Evolutionary conservation across 2,113 vertebrate species (phyloP), one percentile per base, ranked within the genome.

Genomic region (Pachypanchax playfairii): DNA sequence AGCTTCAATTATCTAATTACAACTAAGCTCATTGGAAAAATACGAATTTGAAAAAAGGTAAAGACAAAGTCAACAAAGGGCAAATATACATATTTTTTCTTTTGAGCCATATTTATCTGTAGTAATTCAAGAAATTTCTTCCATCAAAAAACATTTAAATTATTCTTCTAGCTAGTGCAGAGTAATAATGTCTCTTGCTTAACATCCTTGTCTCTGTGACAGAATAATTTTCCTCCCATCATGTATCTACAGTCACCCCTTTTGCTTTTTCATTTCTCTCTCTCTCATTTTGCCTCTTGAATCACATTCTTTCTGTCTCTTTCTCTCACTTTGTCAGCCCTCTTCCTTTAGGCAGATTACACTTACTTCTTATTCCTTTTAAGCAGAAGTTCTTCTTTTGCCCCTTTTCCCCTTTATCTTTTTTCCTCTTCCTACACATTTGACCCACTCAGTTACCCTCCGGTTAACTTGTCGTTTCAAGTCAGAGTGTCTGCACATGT

Each of bases 371-470:
- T 28, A 22, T 56, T 61, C 60, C 65, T 50, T 69, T 64, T 68
- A 49, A 60, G 62, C 59, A 73, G 46, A 67, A 65, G 38, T 49
- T 56, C 31, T 41, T 60, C 70, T 35, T 54, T 65, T 7, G 18
- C 60, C 44, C 49, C 61, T 43, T 24, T 50, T n/a, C 42, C 25
- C 17, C 36, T 75, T 54, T 41, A 44, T 67, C 70, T 74, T 39
- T 53, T 41, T 65, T 46, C 18, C 66, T 48, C 52, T 59, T 65
- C 58, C 49, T 73, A 63, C 55, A 65, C 69, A 65, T 70, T 79
- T 73, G 77, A 83, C 69, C 65, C 49, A 55, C 48, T 80, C 80
- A 76, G 76, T 64, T 70, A 60, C 73, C 61, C 69, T 73, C 65
- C 41, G 44, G 59, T 77, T 77, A 49, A 72, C 74, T 69, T 77